These are phyloP conservation scores for Cyaniris semiargus DNA, from an alignment of 2,888 invertebrate genomes.

Conservation along the genomic window DNA sequence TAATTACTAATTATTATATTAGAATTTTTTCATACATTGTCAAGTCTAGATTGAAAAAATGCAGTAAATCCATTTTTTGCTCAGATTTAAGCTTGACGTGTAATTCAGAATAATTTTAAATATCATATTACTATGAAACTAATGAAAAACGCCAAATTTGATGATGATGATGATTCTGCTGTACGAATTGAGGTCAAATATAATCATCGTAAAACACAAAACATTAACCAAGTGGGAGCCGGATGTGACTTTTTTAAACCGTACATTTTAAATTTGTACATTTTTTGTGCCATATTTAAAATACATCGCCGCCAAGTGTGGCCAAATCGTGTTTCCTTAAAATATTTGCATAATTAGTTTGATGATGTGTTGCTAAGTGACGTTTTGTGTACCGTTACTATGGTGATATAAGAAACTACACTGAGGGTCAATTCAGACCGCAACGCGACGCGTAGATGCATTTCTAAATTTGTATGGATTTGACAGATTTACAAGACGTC, in stretches of 20 bases:
- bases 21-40: neutral
- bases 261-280: neutral
- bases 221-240: neutral
- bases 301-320: neutral
- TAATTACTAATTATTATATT: too few species aligned
- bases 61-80: neutral
- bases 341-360: slow-evolving; percentile 22
- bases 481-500: too few species aligned
- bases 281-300: neutral
- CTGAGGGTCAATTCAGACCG: too few species aligned
- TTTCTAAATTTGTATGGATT: too few species aligned
- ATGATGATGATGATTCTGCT: neutral
- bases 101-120: neutral
- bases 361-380: neutral
- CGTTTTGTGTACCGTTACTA: neutral
- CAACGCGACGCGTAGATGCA: too few species aligned
- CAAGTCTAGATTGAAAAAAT: slow-evolving; percentile 1
- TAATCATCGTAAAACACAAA: slow-evolving; percentile 22
- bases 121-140: neutral
- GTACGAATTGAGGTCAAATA: slow-evolving; percentile 10
- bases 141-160: neutral
- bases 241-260: slow-evolving; percentile 14
- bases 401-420: too few species aligned
- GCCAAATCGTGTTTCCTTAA: neutral
- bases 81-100: neutral